Base-by-base conservation (phyloP, 2,797 vertebrate species). In the Percopsis omiscomaycus region DNA sequence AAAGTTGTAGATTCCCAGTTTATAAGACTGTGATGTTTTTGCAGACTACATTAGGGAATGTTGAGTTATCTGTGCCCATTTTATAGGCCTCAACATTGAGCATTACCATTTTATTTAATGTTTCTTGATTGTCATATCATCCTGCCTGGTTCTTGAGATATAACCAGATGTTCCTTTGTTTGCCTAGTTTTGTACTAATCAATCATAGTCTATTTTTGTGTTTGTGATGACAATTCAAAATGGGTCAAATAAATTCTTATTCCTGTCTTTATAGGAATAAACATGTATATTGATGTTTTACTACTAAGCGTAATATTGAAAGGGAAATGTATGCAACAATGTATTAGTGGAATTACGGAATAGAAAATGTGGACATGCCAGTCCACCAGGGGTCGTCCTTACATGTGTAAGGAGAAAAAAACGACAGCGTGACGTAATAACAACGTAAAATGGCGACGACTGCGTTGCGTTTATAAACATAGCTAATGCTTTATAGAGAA, bases 401-500 rank as follows among this genome's bases (percentile, higher is more conserved):
- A 51, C 14, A 1, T 8, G 32, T 58, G 5, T 13, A 14, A 12
- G n/a, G 0, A 9, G 2, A 37, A 30, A 0, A 37, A 10, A 29
- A 64, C 59, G 60, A 9, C 27, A 28, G 73, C 0, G 73, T 83
- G 76, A 84, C 83, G 83, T 71, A 48, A 0, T 8, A 42, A 54
- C 5, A 48, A 27, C 11, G 42, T 81, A 77, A 89, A 83, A 90
- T 90, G 89, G 86, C 81, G 78, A 69, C 59, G 1, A 0, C 49
- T 0, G 4, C 47, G 27, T 52, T 16, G 22, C 45, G 3, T 29
- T n/a, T 37, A 44, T 59, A 59, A 47, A 14, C 57, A 42, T 42
- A 42, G 37, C 37, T 9, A 42, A 42, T 42, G 6, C 6, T 42
- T 42, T 65, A 48, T 58, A 54, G n/a, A 61, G 78, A 86, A 84